These are phyloP conservation scores for Orthosia incerta DNA, from an alignment of 2,888 invertebrate genomes.

Conservation along the genomic window DNA sequence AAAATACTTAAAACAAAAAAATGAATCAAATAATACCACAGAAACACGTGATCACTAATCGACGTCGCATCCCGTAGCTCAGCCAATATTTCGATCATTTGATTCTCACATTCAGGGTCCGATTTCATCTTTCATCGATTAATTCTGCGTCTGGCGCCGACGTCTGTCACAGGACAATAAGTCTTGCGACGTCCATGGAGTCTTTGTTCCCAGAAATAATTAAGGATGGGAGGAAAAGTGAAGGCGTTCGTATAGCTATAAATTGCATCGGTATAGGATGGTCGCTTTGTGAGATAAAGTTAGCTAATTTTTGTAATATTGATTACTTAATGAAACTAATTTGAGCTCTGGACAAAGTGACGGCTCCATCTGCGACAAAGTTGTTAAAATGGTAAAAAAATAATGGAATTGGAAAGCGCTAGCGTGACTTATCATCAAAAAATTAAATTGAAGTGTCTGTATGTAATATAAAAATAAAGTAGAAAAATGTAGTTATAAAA, in stretches of 20 bases:
- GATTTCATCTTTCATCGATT: constrained; percentile 62
- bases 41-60: constrained; percentile 19
- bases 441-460: no score
- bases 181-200: constrained; percentile 37
- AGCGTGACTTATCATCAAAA: no score
- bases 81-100: constrained; percentile 49
- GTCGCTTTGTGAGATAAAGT: neutral
- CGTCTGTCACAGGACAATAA: constrained; percentile 56
- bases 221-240: constrained; percentile 37
- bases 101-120: constrained; percentile 47
- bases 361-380: no score
- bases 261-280: neutral
- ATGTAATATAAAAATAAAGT: no score
- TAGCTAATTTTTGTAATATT: neutral
- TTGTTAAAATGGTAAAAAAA: no score
- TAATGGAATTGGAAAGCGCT: no score
- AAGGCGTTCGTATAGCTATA: neutral
- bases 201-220: constrained; percentile 60
- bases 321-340: neutral
- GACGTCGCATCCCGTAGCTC: constrained; percentile 2
- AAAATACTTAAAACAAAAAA: constrained; percentile 4
- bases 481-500: no score
- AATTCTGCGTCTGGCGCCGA: constrained; percentile 52
- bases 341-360: no score
- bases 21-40: neutral